phyloP scores from a whole-genome alignment of 2,888 invertebrate species.

The Tethea ocularis region DNA sequence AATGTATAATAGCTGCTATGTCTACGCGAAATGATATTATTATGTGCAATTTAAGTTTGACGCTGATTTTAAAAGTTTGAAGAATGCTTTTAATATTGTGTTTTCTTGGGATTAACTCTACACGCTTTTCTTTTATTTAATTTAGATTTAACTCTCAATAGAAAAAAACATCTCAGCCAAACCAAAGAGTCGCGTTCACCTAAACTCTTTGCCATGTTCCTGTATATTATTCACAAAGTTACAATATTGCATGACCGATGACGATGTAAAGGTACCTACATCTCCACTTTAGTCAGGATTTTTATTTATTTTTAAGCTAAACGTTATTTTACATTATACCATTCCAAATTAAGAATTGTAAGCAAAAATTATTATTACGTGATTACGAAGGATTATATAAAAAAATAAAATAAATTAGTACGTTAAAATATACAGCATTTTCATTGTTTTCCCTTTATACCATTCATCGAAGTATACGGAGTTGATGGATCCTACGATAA shows the following conservation, averaged over 20 bases:
- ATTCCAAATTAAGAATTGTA: slow-evolving; percentile 82
- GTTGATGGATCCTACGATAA: no score
- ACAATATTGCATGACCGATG: slow-evolving; percentile 62
- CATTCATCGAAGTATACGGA: no score
- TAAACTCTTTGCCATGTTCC: slow-evolving; percentile 76
- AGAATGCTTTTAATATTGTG: slow-evolving; percentile 47
- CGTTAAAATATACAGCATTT: slow-evolving; percentile 47
- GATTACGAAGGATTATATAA: slow-evolving; percentile 76
- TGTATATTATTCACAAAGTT: slow-evolving; percentile 42
- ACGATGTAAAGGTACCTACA: slow-evolving; percentile 47
- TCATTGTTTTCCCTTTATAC: slow-evolving; percentile 18
- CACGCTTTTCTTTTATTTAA: slow-evolving; percentile 41
- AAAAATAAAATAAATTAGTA: slow-evolving; percentile 71
- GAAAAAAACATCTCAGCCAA: slow-evolving; percentile 58
- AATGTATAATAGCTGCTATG: slow-evolving; percentile 22
- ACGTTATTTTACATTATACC: slow-evolving; percentile 73
- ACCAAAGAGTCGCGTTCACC: slow-evolving; percentile 77
- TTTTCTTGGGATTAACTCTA: slow-evolving; percentile 31
- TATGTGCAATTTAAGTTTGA: slow-evolving; percentile 35
- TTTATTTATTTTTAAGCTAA: slow-evolving; percentile 82
- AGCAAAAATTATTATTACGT: slow-evolving; percentile 74
- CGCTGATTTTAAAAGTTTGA: slow-evolving; percentile 45
- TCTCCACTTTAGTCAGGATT: slow-evolving; percentile 47
- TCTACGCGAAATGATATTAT: slow-evolving; percentile 38
- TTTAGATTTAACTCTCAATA: slow-evolving; percentile 43